Percentiles rank a stretch among this genome's conserved stretches.
Evolutionary conservation across 1,140 invertebrate genomes (phyloP).

Genomic region (Hetaerina americana): DNA sequence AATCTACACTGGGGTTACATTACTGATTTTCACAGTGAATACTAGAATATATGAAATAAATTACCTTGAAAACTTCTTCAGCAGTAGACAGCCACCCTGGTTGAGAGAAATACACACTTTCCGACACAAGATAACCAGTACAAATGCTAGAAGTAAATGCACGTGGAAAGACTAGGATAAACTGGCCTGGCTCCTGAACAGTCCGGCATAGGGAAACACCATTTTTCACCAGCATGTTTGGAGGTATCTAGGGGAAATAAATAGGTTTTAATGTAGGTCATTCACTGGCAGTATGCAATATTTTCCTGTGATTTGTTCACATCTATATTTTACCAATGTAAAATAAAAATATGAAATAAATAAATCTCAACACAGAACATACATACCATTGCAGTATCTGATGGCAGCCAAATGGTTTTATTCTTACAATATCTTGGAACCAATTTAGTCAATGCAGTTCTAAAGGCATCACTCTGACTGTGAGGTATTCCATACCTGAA

Average conservation of each 20-base stretch:
- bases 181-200: conserved; percentile 79
- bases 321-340: conserved; percentile 2
- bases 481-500: conserved; percentile 73
- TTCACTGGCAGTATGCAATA: not conserved
- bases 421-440: conserved; percentile 67
- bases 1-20: too few species aligned
- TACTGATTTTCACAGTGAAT: not conserved
- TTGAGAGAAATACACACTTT: conserved; percentile 88
- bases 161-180: conserved; percentile 80
- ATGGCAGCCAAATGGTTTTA: conserved; percentile 76
- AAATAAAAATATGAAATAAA: too few species aligned
- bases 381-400: conserved; percentile 79
- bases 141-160: conserved; percentile 81
- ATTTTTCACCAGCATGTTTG: conserved; percentile 55
- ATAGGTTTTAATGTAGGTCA: not conserved
- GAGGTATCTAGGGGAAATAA: conserved; percentile 46
- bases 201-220: conserved; percentile 64
- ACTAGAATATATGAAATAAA: conserved; percentile 1
- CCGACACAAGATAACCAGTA: conserved; percentile 80
- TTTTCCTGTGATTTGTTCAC: not conserved
- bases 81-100: conserved; percentile 64
- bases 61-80: conserved; percentile 57
- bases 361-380: not conserved
- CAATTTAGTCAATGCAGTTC: conserved; percentile 54
- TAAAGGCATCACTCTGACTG: conserved; percentile 57